A percentile compares a stretch with the other conserved stretches of the same genome.
Conservation (phyloP, 2,888 invertebrate genomes). For the Limnephilus marmoratus region DNA sequence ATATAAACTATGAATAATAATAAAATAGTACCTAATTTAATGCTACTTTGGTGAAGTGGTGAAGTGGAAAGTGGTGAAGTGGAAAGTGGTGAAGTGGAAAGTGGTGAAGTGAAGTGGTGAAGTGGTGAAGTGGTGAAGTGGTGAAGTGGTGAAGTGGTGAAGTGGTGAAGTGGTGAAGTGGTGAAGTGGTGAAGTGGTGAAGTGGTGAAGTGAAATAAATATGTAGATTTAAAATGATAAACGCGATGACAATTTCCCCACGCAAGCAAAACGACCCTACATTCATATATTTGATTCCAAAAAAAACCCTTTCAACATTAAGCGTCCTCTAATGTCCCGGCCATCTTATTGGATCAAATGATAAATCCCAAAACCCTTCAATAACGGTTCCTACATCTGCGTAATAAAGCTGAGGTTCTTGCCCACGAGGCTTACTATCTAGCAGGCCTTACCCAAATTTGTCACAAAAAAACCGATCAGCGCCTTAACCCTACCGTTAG, state of each 20-base stretch:
- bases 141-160: no score
- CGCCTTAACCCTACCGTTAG: neutral
- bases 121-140: no score
- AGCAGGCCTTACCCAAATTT: conserved; percentile 24
- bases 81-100: no score
- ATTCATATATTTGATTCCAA: neutral
- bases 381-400: conserved; percentile 17
- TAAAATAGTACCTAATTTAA: no score
- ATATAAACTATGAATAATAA: no score
- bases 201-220: no score
- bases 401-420: conserved; percentile 17
- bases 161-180: no score
- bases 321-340: neutral
- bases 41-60: no score
- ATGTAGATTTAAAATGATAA: neutral
- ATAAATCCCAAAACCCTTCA: conserved; percentile 37
- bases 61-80: no score
- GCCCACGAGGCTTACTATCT: conserved; percentile 5
- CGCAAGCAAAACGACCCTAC: neutral
- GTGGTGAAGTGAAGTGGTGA: no score
- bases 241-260: neutral
- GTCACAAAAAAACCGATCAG: conserved; percentile 43
- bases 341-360: conserved; percentile 32
- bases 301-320: neutral
- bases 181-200: no score